Evolutionary conservation across 1,140 invertebrate genomes (phyloP), one percentile per base, ranked within the genome.

Genomic region (Ladona fulva): DNA sequence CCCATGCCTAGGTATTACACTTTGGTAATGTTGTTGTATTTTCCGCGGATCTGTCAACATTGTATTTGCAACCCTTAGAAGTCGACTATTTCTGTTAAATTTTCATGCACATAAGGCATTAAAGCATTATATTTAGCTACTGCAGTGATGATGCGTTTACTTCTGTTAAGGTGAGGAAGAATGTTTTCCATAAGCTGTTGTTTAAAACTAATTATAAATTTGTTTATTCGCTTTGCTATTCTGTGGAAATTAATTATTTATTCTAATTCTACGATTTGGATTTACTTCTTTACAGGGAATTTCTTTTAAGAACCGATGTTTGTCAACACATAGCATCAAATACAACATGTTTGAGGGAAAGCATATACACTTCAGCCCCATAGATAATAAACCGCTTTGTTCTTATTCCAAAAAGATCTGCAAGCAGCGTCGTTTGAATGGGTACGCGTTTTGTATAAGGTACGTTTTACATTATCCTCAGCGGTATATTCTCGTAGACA

Each of bases 361-460:
- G 82, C 86, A 88, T 81, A 87, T 88, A 77, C 87, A 88, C 80
- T 88, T 83, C 79, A 86, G 86, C 77, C 83, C 83, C 44, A 80
- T 84, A 78, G 87, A 88, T 82, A 85, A 86, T 79, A 88, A 87
- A 81, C 86, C 86, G 12, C 81, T 88, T 52, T 88, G 87, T 81
- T 87, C 86, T 24, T 88, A 85, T 80, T 87, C 86, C 80, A 82
- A 81, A 52, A 87, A 88, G 80, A 80, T 87, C 59, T 88, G 87
- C 83, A 86, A 86, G 77, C 86, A 88, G 79, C 82, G 86, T 75
- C 82, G 87, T 66, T 82, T 88, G 42, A 87, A 87, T 83, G 86
- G 86, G 73, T 87, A 86, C 81, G 87, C 84, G 37, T 87, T 88
- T 81, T 88, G 87, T 81, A 87, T 88, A 42, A 83, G 87, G 75